Conservation (phyloP, 2,888 invertebrate genomes). For the Tetragonisca angustula region DNA sequence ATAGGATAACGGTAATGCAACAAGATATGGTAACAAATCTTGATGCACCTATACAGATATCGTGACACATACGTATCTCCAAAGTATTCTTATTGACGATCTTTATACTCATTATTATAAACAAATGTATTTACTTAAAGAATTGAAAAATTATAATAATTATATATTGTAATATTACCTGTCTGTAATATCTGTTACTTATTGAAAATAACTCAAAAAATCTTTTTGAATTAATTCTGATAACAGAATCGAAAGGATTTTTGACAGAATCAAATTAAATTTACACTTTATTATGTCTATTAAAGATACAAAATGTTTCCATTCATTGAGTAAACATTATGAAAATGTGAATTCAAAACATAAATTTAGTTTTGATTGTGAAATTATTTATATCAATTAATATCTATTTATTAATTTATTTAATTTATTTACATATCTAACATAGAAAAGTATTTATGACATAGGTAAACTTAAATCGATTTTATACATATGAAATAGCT, state of each 20-base stretch:
- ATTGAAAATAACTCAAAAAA: neutral
- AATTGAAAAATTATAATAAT: too few species aligned
- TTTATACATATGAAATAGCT: neutral
- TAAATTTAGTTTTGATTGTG: neutral
- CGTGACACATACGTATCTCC: too few species aligned
- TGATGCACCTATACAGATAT: too few species aligned
- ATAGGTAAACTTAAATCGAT: neutral
- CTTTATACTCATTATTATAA: too few species aligned
- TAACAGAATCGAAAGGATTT: neutral
- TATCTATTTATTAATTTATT: neutral
- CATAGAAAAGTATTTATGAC: neutral
- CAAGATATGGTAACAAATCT: too few species aligned
- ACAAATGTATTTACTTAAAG: too few species aligned
- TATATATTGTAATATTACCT: too few species aligned
- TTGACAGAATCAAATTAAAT: neutral
- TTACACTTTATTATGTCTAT: neutral
- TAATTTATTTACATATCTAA: neutral
- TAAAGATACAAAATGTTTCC: neutral
- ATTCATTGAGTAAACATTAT: neutral
- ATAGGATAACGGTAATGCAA: too few species aligned
- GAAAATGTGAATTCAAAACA: neutral
- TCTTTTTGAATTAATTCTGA: neutral
- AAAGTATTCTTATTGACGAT: too few species aligned
- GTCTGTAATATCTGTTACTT: neutral
- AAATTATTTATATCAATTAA: neutral